Percentiles rank a stretch among this genome's conserved stretches.
These are phyloP conservation scores for Limonius californicus DNA, from an alignment of 1,140 invertebrate species.

Conservation along the genomic window DNA sequence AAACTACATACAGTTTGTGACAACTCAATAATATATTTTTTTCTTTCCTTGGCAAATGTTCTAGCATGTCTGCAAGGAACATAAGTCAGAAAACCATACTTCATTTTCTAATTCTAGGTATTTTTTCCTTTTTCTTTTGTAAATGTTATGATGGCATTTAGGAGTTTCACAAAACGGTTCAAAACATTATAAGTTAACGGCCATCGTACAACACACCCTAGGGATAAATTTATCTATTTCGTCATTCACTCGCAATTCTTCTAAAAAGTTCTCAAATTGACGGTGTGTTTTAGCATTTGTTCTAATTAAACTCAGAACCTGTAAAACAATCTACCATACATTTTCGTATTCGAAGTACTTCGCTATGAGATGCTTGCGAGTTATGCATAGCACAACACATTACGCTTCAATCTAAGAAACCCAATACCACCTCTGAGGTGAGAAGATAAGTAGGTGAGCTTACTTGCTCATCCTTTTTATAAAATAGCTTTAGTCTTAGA, in stretches of 20 bases:
- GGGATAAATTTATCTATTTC: not conserved
- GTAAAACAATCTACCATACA: not conserved
- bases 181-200: too few species aligned
- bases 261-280: slow-evolving; percentile 14
- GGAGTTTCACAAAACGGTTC: not conserved
- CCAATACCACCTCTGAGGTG: too few species aligned
- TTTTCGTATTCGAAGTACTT: too few species aligned
- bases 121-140: slow-evolving; percentile 15
- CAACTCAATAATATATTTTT: not conserved
- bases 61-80: slow-evolving; percentile 10
- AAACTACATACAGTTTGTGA: too few species aligned
- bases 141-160: slow-evolving; percentile 3
- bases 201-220: slow-evolving; percentile 4
- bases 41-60: not conserved
- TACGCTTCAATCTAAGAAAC: not conserved
- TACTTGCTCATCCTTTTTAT: too few species aligned
- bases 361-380: not conserved
- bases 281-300: slow-evolving; percentile 4
- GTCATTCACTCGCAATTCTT: not conserved
- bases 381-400: too few species aligned
- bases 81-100: slow-evolving; percentile 13
- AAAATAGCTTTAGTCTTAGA: too few species aligned
- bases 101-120: slow-evolving; percentile 14
- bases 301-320: too few species aligned
- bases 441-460: too few species aligned